Base-by-base conservation (phyloP, 1,140 invertebrate genomes). In the Drosophila ambigua region DNA sequence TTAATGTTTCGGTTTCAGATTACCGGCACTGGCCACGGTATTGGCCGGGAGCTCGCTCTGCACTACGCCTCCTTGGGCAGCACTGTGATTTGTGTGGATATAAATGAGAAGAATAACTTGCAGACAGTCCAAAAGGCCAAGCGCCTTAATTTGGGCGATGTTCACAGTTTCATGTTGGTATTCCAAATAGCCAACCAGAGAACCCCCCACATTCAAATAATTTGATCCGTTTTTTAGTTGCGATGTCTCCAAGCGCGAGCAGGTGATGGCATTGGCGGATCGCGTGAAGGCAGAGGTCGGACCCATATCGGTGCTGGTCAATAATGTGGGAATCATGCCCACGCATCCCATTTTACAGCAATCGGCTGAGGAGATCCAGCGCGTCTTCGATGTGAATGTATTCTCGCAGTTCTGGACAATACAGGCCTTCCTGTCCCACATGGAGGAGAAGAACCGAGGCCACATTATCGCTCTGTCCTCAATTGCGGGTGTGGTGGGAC, bases 1-100 rank as follows among this genome's bases (percentile, higher is more conserved):
- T 1, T 28, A 31, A 7, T 64, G 45, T 4, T 35, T 35, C 3
- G 16, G 44, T 53, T 43, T 43, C 7, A 99, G 93, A 95, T 99
- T 57, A 98, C 98, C 23, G 98, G 98, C 39, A 94, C 96, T 15
- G 98, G 97, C 4, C 97, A 97, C 92, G 98, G 98, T 11, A 96
- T 99, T 77, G 98, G 98, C 2, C 94, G 95, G 49, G 94, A 97
- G 72, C 92, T 98, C 71, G 96, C 97, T 4, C 91, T 96, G n/a
- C 94, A 96, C 60, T 97, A 98, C 87, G 95, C 95, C 1, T 92
- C 94, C 24, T 93, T 96, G 8, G 97, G 97, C 1, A 95, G 96
- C 23, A 95, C 92, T 1, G 93, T 99, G 2, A 94, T 99, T 0
- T 95, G 97, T 63, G 97, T 97, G 93, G 98, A 99, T 91, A 95